A percentile compares a stretch with the other conserved stretches of the same genome.
phyloP scores from a whole-genome alignment of 2,888 invertebrate genomes.

The Candidula unifasciata region DNA sequence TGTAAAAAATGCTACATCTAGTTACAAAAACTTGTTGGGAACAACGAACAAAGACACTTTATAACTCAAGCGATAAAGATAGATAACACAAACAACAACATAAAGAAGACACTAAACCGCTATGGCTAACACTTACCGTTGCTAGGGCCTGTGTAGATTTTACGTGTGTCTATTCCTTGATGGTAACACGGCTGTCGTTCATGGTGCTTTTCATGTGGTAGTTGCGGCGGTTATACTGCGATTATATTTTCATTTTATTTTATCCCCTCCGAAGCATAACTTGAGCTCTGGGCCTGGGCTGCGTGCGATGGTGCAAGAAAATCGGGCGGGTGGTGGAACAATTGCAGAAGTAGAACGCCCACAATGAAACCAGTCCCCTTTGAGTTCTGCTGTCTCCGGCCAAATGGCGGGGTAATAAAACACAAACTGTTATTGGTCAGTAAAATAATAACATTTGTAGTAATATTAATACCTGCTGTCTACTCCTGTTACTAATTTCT shows the following conservation, averaged over 20 bases:
- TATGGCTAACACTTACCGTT: background rate
- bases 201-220: slow-evolving; percentile 32
- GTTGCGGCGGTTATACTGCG: slow-evolving; percentile 38
- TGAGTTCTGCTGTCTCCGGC: background rate
- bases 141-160: background rate
- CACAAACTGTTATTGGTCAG: background rate
- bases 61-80: no score
- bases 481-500: background rate
- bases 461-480: slow-evolving; percentile 16
- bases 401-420: slow-evolving; percentile 9
- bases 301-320: background rate
- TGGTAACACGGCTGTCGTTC: background rate
- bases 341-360: background rate
- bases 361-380: background rate
- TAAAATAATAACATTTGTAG: background rate
- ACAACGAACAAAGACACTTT: no score
- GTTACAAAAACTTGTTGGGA: no score
- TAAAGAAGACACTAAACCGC: background rate
- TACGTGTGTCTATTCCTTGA: background rate
- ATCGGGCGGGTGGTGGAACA: background rate
- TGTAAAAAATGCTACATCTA: no score
- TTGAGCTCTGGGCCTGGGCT: background rate
- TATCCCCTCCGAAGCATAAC: slow-evolving; percentile 29
- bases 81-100: no score
- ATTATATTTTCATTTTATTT: slow-evolving; percentile 38